Percentiles rank a stretch among this genome's conserved stretches.
Evolutionary conservation across 2,113 vertebrate species (phyloP).

Genomic region (Megaceryle maxima): DNA sequence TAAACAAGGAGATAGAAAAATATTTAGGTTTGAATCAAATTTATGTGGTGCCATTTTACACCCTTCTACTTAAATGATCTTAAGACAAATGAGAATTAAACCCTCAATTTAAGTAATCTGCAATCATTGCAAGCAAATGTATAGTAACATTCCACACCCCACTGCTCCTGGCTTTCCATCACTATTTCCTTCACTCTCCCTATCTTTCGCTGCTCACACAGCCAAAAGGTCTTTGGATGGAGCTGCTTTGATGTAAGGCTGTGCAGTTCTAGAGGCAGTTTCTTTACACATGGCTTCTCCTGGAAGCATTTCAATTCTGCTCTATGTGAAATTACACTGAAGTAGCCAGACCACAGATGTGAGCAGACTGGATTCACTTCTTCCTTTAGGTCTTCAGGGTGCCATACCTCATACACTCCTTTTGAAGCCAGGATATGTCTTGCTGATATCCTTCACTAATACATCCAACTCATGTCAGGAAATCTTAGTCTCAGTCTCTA

Average conservation of each 20-base stretch:
- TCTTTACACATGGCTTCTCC: background rate
- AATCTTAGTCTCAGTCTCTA: background rate
- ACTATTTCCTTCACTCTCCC: background rate
- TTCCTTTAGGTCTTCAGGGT: background rate
- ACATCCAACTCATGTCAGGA: background rate
- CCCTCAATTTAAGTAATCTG: background rate
- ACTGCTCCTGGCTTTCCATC: background rate
- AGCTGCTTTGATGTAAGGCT: background rate
- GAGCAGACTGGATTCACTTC: background rate
- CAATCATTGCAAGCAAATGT: background rate
- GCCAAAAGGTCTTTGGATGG: background rate
- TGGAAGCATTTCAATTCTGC: background rate
- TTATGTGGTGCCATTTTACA: background rate
- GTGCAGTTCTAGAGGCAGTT: background rate
- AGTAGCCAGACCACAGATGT: background rate
- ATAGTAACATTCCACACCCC: background rate
- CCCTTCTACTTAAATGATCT: background rate
- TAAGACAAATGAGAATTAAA: background rate
- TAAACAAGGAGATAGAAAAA: background rate
- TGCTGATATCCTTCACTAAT: background rate
- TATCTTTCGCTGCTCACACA: background rate
- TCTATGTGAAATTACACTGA: background rate
- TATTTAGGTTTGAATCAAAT: background rate
- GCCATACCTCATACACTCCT: fast-evolving
- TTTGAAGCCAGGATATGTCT: background rate